A percentile compares a stretch with the other conserved stretches of the same genome.
phyloP scores from a whole-genome alignment of 1,140 invertebrate species.

The Drosophila burlai region DNA sequence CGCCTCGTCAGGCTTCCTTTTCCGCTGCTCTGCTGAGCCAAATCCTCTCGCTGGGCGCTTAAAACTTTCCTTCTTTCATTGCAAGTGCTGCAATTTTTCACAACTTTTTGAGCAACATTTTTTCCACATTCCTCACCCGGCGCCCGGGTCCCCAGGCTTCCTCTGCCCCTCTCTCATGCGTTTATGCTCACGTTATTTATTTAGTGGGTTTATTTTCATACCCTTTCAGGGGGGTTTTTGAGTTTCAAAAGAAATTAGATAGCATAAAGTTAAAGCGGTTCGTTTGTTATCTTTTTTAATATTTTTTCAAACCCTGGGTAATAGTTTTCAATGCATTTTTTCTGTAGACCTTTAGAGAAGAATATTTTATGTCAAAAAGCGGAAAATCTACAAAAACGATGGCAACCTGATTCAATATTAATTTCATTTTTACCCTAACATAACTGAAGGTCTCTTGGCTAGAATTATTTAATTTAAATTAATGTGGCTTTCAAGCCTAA shows the following conservation, averaged over 20 bases:
- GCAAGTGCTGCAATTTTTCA: slow-evolving; percentile 78
- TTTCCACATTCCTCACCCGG: slow-evolving; percentile 26
- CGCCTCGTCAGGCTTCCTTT: neutral
- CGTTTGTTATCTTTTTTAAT: neutral
- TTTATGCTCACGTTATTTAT: slow-evolving; percentile 70
- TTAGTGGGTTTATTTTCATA: slow-evolving; percentile 54
- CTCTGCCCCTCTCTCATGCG: slow-evolving; percentile 4
- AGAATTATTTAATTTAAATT: neutral
- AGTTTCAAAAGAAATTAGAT: neutral
- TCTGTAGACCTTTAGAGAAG: neutral
- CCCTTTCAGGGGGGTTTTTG: neutral
- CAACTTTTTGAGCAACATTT: slow-evolving; percentile 55
- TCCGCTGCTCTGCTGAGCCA: slow-evolving; percentile 12
- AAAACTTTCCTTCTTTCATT: slow-evolving; percentile 75
- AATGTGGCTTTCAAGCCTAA: neutral
- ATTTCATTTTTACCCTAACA: neutral
- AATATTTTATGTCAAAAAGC: neutral
- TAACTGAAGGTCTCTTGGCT: neutral
- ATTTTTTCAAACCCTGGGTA: neutral
- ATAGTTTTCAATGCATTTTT: no score
- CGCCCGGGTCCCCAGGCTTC: slow-evolving; percentile 2
- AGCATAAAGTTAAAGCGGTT: no score
- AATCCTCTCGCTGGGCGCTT: slow-evolving; percentile 53
- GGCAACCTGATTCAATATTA: neutral
- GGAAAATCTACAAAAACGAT: neutral